Evolutionary conservation across 37 sponge, comb jelly and placozoan species (phyloP).

Genomic region (Chondrilla cf. caribensis): DNA sequence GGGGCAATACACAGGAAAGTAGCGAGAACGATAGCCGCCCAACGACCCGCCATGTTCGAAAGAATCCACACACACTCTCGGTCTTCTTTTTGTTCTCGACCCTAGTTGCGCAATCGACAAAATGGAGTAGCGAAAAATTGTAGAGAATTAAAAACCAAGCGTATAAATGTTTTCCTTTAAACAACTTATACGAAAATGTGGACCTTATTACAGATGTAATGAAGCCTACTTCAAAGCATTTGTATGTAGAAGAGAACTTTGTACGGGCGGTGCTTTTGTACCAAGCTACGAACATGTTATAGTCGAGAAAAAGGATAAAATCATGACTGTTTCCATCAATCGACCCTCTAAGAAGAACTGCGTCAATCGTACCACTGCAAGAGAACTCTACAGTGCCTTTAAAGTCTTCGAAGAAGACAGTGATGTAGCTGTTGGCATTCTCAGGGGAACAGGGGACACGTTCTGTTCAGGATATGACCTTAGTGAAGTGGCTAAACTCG

Average conservation of each 20-base stretch:
- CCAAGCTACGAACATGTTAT: conserved; percentile 17
- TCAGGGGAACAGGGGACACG: conserved; percentile 51
- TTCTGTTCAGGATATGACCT: conserved; percentile 82
- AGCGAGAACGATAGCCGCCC: no score
- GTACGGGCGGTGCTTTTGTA: no score
- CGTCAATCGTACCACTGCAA: conserved; percentile 49
- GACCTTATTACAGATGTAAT: no score
- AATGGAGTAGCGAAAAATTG: no score
- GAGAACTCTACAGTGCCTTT: conserved; percentile 46
- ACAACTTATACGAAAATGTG: neutral
- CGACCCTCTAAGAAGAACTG: conserved; percentile 56
- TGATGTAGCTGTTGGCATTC: conserved; percentile 21
- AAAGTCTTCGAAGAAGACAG: conserved; percentile 34
- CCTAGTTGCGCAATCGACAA: no score
- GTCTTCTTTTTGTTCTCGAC: no score
- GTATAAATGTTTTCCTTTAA: neutral
- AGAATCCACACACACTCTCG: no score
- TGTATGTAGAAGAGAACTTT: no score
- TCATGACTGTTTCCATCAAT: conserved; percentile 41
- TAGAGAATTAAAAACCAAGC: neutral
- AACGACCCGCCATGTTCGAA: no score
- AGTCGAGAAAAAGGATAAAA: neutral
- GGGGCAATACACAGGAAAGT: neutral
- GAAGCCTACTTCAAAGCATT: no score
- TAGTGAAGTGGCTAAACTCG: conserved; percentile 35